Evolutionary conservation across 2,888 invertebrate species (phyloP), one percentile per base, ranked within the genome.

Genomic region (Drosophila pseudotalamancana): DNA sequence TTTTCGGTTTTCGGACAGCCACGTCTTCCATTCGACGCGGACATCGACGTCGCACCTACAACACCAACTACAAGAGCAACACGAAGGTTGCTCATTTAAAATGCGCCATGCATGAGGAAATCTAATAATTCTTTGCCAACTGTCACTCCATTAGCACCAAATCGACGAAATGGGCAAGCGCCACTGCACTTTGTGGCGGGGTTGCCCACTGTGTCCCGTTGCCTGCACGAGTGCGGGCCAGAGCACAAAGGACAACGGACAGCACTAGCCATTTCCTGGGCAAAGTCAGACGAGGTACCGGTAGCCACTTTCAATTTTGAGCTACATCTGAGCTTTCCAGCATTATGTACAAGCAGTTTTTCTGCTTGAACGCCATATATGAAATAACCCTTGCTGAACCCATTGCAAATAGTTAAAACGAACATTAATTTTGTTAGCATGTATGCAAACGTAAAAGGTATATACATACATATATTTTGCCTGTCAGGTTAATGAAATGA

Each of bases 41-140:
- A n/a, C n/a, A n/a, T n/a, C n/a, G n/a, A n/a, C n/a, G n/a, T n/a
- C n/a, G n/a, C n/a, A n/a, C n/a, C n/a, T n/a, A n/a, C n/a, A n/a
- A n/a, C n/a, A n/a, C n/a, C n/a, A n/a, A n/a, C n/a, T n/a, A n/a
- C n/a, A n/a, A n/a, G n/a, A 18, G 32, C 29, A 11, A 2, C 39
- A 27, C 14, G 21, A 40, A 42, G n/a, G 32, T 43, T 45, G 12
- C 56, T 39, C 56, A 62, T 65, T 75, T 62, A 48, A 57, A 69
- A 72, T 80, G 61, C 70, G 51, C 61, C 45, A 45, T 83, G 87
- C 77, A 87, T 79, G 86, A 65, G 70, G 60, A 84, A 87, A 84
- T 87, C 79, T 71, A 87, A 82, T 87, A 87, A 85, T 72, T 84
- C 79, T 63, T 87, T 45, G 60, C 72, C 72, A 85, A 82, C 76